phyloP scores from a whole-genome alignment of 2,888 invertebrate species.

The Aradus depressus region DNA sequence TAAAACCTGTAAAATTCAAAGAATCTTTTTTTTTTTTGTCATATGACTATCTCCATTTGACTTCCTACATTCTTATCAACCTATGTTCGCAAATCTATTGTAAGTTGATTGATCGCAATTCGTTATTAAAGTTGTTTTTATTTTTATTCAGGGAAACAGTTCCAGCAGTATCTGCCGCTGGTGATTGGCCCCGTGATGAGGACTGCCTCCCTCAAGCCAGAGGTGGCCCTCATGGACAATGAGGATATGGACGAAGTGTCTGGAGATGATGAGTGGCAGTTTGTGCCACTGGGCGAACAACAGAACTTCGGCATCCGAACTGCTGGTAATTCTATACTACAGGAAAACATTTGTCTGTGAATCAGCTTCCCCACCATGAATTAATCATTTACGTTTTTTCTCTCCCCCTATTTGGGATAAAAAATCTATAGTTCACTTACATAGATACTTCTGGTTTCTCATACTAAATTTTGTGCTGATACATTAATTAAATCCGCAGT shows the following conservation, averaged over 20 bases:
- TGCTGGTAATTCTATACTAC: slow-evolving; percentile 46
- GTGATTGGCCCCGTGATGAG: slow-evolving; percentile 93
- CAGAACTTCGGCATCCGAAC: slow-evolving; percentile 92
- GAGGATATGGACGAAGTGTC: slow-evolving; percentile 65
- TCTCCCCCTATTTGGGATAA: too few species aligned
- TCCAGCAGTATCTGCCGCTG: slow-evolving; percentile 81
- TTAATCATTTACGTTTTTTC: too few species aligned
- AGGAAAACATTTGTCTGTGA: too few species aligned
- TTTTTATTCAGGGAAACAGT: slow-evolving; percentile 50
- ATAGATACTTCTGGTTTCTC: background rate
- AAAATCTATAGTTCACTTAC: background rate
- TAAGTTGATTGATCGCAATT: too few species aligned
- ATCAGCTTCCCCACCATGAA: too few species aligned
- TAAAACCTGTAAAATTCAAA: too few species aligned
- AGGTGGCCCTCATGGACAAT: slow-evolving; percentile 80
- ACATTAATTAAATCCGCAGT: too few species aligned
- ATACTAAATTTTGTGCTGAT: background rate
- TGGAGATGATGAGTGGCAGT: slow-evolving; percentile 85
- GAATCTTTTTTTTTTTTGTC: too few species aligned
- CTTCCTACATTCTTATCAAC: too few species aligned
- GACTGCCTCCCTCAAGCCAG: slow-evolving; percentile 86
- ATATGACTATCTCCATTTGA: too few species aligned
- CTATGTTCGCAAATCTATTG: too few species aligned
- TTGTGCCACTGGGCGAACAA: slow-evolving; percentile 85
- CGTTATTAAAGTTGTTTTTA: background rate